Percentiles rank a stretch among this genome's conserved stretches.
Conservation (phyloP, 1,140 invertebrate species). For the Oreohelix idahoensis region DNA sequence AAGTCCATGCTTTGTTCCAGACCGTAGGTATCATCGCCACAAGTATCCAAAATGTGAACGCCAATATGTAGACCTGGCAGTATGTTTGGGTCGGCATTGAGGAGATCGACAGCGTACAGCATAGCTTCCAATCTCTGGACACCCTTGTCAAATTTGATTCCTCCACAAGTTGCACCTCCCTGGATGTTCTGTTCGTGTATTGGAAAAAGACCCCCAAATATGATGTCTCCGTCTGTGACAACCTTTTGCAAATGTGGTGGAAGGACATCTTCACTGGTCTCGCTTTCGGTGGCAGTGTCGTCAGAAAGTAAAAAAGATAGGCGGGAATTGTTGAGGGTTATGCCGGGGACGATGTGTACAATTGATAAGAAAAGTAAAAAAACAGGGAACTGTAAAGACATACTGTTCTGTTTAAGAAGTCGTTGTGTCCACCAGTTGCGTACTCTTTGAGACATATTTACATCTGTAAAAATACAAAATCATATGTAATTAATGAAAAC, state of each 20-base stretch:
- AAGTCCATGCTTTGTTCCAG: slow-evolving; percentile 88
- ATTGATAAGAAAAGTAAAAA: not conserved
- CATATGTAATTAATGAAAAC: too few relatives aligned
- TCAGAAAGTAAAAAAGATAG: not conserved
- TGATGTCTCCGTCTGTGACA: slow-evolving; percentile 78
- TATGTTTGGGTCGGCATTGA: slow-evolving; percentile 78
- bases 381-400: not conserved
- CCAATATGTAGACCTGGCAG: slow-evolving; percentile 80
- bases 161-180: slow-evolving; percentile 76
- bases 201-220: slow-evolving; percentile 85
- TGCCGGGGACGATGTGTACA: not conserved
- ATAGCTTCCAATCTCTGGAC: slow-evolving; percentile 87
- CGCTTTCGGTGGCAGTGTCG: not conserved
- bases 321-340: not conserved
- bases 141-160: slow-evolving; percentile 83
- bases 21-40: slow-evolving; percentile 85
- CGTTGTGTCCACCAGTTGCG: too few relatives aligned
- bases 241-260: slow-evolving; percentile 20
- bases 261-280: not conserved
- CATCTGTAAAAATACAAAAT: too few relatives aligned
- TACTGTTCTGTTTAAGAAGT: too few relatives aligned
- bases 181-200: slow-evolving; percentile 79
- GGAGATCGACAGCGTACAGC: slow-evolving; percentile 84
- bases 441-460: too few relatives aligned
- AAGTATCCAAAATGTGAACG: slow-evolving; percentile 85